Base-by-base conservation (phyloP, 1,140 invertebrate species). In the Eciton burchellii region DNA sequence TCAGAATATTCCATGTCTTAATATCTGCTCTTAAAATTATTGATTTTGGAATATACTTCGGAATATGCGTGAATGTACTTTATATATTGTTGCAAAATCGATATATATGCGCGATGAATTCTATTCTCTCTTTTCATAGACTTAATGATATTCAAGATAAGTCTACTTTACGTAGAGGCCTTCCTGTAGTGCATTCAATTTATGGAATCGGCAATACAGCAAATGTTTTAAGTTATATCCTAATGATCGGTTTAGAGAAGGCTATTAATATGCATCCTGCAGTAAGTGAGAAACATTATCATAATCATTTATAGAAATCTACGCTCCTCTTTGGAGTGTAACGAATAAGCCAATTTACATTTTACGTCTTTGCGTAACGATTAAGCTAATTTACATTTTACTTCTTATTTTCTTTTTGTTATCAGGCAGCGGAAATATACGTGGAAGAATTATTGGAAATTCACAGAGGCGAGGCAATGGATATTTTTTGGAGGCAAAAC, bases 111-210 rank as follows among this genome's bases (percentile, higher is more conserved):
- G n/a, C n/a, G n/a, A n/a, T n/a, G n/a, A n/a, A n/a, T n/a, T n/a
- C n/a, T n/a, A n/a, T n/a, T n/a, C n/a, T n/a, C n/a, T 57, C 21
- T 63, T 35, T 85, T 94, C 95, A 84, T 94, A 99, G 98, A 91
- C 96, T 99, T 92, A 98, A 99, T 94, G 98, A 99, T 94, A 99
- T 99, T 93, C 97, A 99, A 95, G 99, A 99, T 94, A 98, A 97
- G 94, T 99, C 98, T 52, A 97, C 98, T 87, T 94, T 99, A 63
- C 95, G 99, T 88, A 95, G 98, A 92, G 99, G 99, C 45, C 97
- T 99, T 92, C 97, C 98, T 59, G 98, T 99, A 12, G 98, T 99
- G 14, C 99, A 99, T 94, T 97, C 97, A 70, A 99, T 99, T 87
- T 99, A 98, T 95, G 99, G 99, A 24, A 96, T 98, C 59, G 96